These are phyloP conservation scores for Mormyrus lacerda DNA, from an alignment of 2,113 vertebrate genomes.

Conservation along the genomic window DNA sequence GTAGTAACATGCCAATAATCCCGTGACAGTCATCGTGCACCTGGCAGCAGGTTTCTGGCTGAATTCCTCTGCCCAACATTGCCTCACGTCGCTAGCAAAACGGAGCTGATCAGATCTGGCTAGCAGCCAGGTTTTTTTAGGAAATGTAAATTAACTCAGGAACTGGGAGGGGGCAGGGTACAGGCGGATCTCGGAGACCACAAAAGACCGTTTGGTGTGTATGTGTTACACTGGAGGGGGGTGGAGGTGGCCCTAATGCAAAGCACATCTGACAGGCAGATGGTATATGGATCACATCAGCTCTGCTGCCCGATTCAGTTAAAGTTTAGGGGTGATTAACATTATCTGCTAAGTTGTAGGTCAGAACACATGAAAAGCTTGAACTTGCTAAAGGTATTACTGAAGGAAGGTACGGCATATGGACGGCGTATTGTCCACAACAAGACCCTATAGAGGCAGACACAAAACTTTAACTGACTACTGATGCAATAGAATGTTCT, in stretches of 20 bases:
- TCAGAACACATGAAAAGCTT: background rate
- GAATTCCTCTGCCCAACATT: background rate
- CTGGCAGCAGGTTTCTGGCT: background rate
- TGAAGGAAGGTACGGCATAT: background rate
- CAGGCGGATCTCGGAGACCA: background rate
- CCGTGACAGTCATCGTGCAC: background rate
- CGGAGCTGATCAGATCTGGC: background rate
- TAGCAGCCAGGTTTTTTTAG: background rate
- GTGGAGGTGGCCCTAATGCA: background rate
- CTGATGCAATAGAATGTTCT: background rate
- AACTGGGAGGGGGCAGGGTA: background rate
- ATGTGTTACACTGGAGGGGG: background rate
- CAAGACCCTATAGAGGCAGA: background rate
- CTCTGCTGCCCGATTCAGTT: background rate
- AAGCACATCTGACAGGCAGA: background rate
- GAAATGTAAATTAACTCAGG: conserved; percentile 12
- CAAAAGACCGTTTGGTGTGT: background rate
- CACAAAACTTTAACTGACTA: too few species aligned
- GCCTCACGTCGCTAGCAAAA: background rate
- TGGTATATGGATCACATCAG: background rate
- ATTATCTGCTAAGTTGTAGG: background rate
- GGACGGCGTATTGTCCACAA: background rate
- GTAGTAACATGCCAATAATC: too few species aligned
- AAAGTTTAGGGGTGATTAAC: background rate
- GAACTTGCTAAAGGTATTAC: background rate